Evolutionary conservation across 2,888 invertebrate genomes (phyloP).

Genomic region (Pyralis farinalis): DNA sequence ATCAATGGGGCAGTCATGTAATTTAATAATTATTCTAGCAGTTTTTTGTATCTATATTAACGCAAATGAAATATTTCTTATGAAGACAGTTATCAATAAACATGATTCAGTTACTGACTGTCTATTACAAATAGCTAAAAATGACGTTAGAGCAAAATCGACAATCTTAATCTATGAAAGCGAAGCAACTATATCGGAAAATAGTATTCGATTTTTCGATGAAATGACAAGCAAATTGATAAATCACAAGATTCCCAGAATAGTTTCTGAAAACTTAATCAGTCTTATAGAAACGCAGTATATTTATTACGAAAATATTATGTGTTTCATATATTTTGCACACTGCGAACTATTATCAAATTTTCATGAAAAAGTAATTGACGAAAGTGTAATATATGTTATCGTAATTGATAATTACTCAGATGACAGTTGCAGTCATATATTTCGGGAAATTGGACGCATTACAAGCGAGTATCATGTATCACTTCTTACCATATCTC

Average conservation of each 20-base stretch:
- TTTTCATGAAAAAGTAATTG: slow-evolving; percentile 20
- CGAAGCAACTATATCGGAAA: not conserved
- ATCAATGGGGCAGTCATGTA: not conserved
- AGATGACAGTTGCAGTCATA: slow-evolving; percentile 14
- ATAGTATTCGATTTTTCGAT: not conserved
- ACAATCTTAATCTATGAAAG: not conserved
- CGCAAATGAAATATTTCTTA: not conserved
- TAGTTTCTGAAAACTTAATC: not conserved
- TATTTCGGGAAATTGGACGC: slow-evolving; percentile 24
- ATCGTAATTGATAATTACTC: slow-evolving; percentile 26
- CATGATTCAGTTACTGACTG: slow-evolving; percentile 2
- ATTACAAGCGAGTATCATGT: slow-evolving; percentile 31
- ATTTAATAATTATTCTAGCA: not conserved
- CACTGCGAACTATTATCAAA: slow-evolving; percentile 21
- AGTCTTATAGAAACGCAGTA: not conserved
- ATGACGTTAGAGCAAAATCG: not conserved
- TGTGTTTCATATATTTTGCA: slow-evolving; percentile 24
- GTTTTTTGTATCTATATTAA: not conserved
- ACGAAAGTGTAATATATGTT: slow-evolving; percentile 31
- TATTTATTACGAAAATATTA: not conserved
- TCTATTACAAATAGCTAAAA: not conserved
- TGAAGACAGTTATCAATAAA: not conserved
- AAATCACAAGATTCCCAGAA: not conserved
- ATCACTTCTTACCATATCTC: slow-evolving; percentile 32
- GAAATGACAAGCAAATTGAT: slow-evolving; percentile 1